Evolutionary conservation across 2,113 vertebrate genomes (phyloP).

Genomic region (Columba janthina): DNA sequence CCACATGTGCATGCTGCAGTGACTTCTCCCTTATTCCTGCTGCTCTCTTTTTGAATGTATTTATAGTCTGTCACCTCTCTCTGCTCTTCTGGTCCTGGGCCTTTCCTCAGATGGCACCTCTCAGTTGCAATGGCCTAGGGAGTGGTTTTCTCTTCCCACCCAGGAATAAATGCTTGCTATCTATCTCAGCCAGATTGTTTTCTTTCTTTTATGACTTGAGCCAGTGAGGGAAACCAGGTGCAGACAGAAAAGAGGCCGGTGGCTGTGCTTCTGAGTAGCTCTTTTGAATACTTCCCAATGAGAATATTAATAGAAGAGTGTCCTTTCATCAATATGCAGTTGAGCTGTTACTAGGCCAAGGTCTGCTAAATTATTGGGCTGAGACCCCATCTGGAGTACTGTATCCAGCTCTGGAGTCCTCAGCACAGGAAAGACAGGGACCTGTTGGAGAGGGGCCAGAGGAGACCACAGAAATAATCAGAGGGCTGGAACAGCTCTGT

Average conservation of each 20-base stretch:
- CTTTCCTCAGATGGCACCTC: background rate
- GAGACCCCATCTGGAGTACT: background rate
- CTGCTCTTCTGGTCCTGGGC: background rate
- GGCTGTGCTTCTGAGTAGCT: background rate
- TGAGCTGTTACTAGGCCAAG: conserved; percentile 7
- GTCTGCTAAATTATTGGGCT: conserved; percentile 31
- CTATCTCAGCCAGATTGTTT: background rate
- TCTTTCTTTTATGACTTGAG: conserved; percentile 1
- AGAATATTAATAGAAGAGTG: background rate
- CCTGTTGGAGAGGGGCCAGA: too few species aligned
- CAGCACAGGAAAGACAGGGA: too few species aligned
- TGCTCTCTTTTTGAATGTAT: background rate
- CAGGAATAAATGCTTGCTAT: background rate
- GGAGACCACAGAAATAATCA: too few species aligned
- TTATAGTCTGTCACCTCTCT: background rate
- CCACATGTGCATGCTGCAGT: rapidly evolving
- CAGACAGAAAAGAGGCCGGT: background rate
- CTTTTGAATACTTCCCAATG: background rate
- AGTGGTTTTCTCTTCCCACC: background rate
- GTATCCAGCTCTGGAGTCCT: too few species aligned
- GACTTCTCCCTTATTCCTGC: background rate
- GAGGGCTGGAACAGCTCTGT: too few species aligned
- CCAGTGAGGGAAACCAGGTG: background rate
- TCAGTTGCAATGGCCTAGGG: background rate
- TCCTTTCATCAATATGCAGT: conserved; percentile 12